Base-by-base conservation (phyloP, 2,888 invertebrate species). In the Hydriomena furcata region DNA sequence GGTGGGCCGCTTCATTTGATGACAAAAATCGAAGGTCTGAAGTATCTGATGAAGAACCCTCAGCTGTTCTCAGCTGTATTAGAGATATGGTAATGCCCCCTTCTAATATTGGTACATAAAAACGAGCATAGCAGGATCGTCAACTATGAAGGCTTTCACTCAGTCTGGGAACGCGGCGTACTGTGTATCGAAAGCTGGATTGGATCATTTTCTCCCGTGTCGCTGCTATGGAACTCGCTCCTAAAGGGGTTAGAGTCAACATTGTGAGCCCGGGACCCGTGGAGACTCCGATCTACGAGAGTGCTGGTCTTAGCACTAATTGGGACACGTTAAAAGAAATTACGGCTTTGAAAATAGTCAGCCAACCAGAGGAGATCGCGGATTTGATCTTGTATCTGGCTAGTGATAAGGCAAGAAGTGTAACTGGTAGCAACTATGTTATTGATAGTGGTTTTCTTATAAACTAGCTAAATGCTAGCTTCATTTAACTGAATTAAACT, bases 261-360 rank as follows among this genome's bases (percentile, higher is more conserved):
- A 82, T 91, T 35, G 93, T 95, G 0, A 94, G 93, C 67, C 95
- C 95, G n/a, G 95, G 95, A 5, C 94, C 95, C 0, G 91, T 94
- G 0, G 94, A 47, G 6, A 76, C 78, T 0, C 65, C 69, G 10
- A 59, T 76, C 5, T 7, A 63, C 0, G 58, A 55, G 0, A 91
- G 91, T 76, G 13, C 42, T 10, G 54, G 54, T 5, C 0, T 27
- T 2, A 25, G 17, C 0, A 1, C 4, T 2, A 20, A 27, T 4
- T 51, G 51, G 45, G 38, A 52, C 11, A 1, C 2, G 0, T 2
- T 58, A 1, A 44, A 35, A 23, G 20, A 31, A 3, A 7, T 13
- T 1, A 52, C 58, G 5, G 54, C 54, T 2, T 31, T 61, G 13
- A 51, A 52, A 2, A 30, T 27, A 7, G 4, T 56, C 7, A 34